These are phyloP conservation scores for Campopleginae sp. DNA, from an alignment of 2,888 invertebrate species.

Conservation along the genomic window DNA sequence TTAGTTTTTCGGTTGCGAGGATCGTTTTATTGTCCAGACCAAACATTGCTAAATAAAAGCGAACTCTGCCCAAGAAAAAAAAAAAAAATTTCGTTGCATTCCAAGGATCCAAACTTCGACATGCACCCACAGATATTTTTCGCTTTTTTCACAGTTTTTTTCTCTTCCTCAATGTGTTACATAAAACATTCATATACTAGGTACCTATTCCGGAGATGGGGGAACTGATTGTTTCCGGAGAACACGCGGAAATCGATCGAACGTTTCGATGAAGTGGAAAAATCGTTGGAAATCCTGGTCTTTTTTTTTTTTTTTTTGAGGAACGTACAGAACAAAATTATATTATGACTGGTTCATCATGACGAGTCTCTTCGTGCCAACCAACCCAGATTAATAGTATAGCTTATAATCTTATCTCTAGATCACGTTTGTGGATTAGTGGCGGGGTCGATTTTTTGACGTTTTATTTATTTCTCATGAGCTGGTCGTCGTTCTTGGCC, in stretches of 20 bases:
- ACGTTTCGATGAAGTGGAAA: slow-evolving; percentile 10
- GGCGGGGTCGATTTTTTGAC: slow-evolving; percentile 56
- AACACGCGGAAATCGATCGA: slow-evolving; percentile 23
- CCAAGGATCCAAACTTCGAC: no score
- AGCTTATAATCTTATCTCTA: slow-evolving; percentile 68
- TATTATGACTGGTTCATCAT: slow-evolving; percentile 46
- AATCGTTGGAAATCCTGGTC: slow-evolving; percentile 8
- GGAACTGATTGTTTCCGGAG: slow-evolving; percentile 39
- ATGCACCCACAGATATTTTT: no score
- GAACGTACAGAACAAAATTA: slow-evolving; percentile 50
- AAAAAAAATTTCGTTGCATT: no score
- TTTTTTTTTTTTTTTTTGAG: slow-evolving; percentile 1
- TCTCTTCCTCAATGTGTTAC: slow-evolving; percentile 23
- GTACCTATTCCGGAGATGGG: slow-evolving; percentile 32
- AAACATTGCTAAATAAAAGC: no score
- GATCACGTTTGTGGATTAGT: slow-evolving; percentile 70
- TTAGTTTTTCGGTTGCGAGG: no score
- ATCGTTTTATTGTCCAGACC: no score
- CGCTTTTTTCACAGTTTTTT: background rate
- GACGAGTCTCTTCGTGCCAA: slow-evolving; percentile 59
- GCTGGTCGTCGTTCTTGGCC: slow-evolving; percentile 88
- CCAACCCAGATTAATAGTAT: slow-evolving; percentile 69
- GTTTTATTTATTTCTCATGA: slow-evolving; percentile 74
- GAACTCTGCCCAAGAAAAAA: no score
- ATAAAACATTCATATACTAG: slow-evolving; percentile 43